Evolutionary conservation across 2,797 vertebrate species (phyloP).

Genomic region (Chaenodraco wilsoni): DNA sequence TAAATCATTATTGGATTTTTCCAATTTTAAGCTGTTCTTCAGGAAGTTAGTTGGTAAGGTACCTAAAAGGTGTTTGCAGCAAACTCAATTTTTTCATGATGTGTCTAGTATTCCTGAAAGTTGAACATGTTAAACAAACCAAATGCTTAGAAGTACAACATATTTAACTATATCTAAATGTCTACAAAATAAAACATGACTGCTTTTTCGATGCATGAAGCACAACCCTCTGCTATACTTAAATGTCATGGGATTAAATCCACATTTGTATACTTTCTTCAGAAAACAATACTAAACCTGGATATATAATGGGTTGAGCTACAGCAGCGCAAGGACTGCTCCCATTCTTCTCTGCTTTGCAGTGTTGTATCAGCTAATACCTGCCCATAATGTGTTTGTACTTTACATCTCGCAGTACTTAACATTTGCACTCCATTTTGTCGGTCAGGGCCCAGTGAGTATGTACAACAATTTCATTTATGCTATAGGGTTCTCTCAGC

Average conservation of each 20-base stretch:
- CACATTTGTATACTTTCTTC: constrained; percentile 20
- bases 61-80: not conserved
- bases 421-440: constrained; percentile 90
- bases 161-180: not conserved
- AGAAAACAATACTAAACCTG: constrained; percentile 47
- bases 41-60: not conserved
- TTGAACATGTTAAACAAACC: not conserved
- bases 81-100: not conserved
- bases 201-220: constrained; percentile 8
- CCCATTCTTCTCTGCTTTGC: constrained; percentile 67
- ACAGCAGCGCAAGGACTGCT: constrained; percentile 39
- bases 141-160: constrained; percentile 1
- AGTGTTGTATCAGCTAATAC: constrained; percentile 81
- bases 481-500: constrained; percentile 83
- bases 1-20: not conserved
- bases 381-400: constrained; percentile 84
- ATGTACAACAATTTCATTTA: constrained; percentile 86
- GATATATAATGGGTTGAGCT: constrained; percentile 39
- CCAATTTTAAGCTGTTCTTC: not conserved
- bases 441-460: constrained; percentile 87
- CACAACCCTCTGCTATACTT: constrained; percentile 20
- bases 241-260: constrained; percentile 49
- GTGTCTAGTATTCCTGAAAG: not conserved
- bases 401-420: constrained; percentile 86
- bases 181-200: not conserved